Evolutionary conservation across 1,140 invertebrate species (phyloP).

Genomic region (Heliothis subflexa): DNA sequence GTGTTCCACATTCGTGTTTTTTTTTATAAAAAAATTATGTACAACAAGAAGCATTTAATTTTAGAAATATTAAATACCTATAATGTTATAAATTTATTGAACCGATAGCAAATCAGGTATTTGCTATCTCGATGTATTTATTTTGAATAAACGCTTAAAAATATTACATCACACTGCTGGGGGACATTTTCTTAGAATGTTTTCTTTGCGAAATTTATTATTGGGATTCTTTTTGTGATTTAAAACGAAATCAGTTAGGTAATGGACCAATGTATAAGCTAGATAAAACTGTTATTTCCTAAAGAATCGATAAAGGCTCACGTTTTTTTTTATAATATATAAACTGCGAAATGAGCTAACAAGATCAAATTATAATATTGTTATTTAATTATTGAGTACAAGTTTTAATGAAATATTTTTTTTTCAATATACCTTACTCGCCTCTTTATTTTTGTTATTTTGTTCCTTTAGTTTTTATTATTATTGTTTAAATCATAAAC

Average conservation of each 20-base stretch:
- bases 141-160: slow-evolving; percentile 75
- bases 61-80: slow-evolving; percentile 82
- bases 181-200: slow-evolving; percentile 72
- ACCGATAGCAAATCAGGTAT: slow-evolving; percentile 66
- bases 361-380: slow-evolving; percentile 86
- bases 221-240: slow-evolving; percentile 62
- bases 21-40: slow-evolving; percentile 77
- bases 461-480: slow-evolving; percentile 85
- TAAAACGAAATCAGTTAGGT: slow-evolving; percentile 62
- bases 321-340: slow-evolving; percentile 78
- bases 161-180: slow-evolving; percentile 79
- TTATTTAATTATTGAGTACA: slow-evolving; percentile 86
- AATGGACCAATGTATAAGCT: slow-evolving; percentile 77
- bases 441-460: slow-evolving; percentile 84
- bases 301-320: slow-evolving; percentile 60
- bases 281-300: slow-evolving; percentile 66
- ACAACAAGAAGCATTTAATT: slow-evolving; percentile 86
- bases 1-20: slow-evolving; percentile 60
- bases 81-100: slow-evolving; percentile 81
- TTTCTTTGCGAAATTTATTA: slow-evolving; percentile 62
- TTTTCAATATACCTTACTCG: slow-evolving; percentile 83
- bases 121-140: slow-evolving; percentile 76
- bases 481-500: slow-evolving; percentile 79
- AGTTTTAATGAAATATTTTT: slow-evolving; percentile 84
- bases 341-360: slow-evolving; percentile 74